These are phyloP conservation scores for Zoanthus solanderi DNA, from an alignment of 92 coral and sea anemone species.

Conservation along the genomic window DNA sequence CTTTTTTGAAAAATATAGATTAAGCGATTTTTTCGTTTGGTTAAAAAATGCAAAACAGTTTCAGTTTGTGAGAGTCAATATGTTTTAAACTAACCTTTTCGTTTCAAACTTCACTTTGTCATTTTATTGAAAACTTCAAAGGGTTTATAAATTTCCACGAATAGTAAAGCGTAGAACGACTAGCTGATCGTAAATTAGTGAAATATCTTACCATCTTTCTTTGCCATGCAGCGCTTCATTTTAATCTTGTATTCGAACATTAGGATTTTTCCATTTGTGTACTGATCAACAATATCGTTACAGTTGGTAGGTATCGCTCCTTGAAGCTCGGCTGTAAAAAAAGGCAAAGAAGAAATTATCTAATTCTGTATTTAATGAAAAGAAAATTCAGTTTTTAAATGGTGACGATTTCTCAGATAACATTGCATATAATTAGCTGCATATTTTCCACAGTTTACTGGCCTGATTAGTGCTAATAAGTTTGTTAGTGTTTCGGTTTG, in stretches of 20 bases:
- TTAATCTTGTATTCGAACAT: slow-evolving; percentile 87
- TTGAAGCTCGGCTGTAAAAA: slow-evolving; percentile 41
- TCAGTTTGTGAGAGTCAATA: slow-evolving; percentile 5
- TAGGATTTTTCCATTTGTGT: slow-evolving; percentile 77
- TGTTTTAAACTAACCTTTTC: neutral
- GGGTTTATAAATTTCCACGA: too few relatives aligned
- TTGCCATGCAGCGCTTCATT: slow-evolving; percentile 77
- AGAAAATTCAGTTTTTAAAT: neutral
- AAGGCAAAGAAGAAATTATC: neutral
- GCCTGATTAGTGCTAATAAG: too few relatives aligned
- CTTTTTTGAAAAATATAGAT: neutral
- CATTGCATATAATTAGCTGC: too few relatives aligned
- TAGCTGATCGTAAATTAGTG: too few relatives aligned
- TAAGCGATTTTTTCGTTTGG: too few relatives aligned
- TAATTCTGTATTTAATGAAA: neutral
- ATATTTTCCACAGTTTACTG: too few relatives aligned
- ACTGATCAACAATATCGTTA: slow-evolving; percentile 72
- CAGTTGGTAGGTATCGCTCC: slow-evolving; percentile 72
- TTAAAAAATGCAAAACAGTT: too few relatives aligned
- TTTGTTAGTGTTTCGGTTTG: too few relatives aligned
- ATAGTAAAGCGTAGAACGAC: too few relatives aligned
- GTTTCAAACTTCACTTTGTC: too few relatives aligned
- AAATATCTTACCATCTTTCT: slow-evolving; percentile 56
- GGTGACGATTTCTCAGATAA: neutral
- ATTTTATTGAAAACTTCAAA: too few relatives aligned